These are phyloP conservation scores for Isaurus tuberculatus DNA, from an alignment of 92 coral and sea anemone species.

Conservation along the genomic window DNA sequence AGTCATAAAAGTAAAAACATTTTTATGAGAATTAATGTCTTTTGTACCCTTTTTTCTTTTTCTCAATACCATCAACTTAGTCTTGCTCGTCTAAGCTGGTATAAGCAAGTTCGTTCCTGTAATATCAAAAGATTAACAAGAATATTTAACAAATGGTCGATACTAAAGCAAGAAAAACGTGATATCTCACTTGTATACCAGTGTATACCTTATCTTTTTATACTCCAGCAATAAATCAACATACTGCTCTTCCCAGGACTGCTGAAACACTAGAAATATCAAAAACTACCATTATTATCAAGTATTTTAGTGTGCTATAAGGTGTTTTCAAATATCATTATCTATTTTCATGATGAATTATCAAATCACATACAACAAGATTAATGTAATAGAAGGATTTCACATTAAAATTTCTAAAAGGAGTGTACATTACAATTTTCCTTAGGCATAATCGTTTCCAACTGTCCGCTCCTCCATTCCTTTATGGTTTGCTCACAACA, in stretches of 20 bases:
- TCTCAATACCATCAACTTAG: background rate
- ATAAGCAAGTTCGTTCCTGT: background rate
- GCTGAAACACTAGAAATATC: background rate
- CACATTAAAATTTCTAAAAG: background rate
- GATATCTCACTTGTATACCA: background rate
- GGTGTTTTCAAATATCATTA: background rate
- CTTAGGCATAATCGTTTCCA: background rate
- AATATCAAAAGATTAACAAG: background rate
- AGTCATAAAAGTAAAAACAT: background rate
- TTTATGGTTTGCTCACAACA: background rate
- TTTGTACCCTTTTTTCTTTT: background rate
- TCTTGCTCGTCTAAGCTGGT: background rate
- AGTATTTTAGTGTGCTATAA: background rate
- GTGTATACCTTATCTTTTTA: background rate
- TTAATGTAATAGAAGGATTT: background rate
- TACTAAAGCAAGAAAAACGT: background rate
- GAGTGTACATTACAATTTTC: conserved; percentile 6
- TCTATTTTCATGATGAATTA: background rate
- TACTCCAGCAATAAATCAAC: background rate
- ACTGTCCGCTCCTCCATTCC: background rate
- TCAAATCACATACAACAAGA: background rate
- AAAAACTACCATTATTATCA: background rate
- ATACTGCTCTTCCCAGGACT: background rate
- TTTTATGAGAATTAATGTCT: background rate
- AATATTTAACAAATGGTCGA: background rate